Base-by-base conservation (phyloP, 2,888 invertebrate species). In the Arge pagana region DNA sequence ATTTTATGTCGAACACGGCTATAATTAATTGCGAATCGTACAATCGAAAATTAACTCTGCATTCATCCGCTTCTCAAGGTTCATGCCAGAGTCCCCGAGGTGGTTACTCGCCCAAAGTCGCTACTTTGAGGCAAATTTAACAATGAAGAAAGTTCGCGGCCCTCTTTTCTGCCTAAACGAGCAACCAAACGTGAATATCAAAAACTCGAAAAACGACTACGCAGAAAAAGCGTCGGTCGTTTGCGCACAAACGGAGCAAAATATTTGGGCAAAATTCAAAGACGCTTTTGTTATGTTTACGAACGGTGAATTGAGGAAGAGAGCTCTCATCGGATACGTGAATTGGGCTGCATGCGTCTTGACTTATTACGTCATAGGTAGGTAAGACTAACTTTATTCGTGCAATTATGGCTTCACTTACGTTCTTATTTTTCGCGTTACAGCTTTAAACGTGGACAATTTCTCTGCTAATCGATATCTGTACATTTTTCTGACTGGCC, bases 361-460 rank as follows among this genome's bases (percentile, higher is more conserved):
- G 10, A 62, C 65, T 6, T 71, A 71, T 28, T 71, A 70, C 18
- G 67, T 59, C 1, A 49, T 71, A 39, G 70, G 69, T 69, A 61
- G 52, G 70, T 70, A 59, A 54, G 33, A 24, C 6, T 10, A 23
- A 16, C 16, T 23, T 28, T 11, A 19, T 16, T 24, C 10, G 6
- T 11, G 24, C 26, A 28, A 28, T 4, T 28, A 3, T 2, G 5
- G n/a, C n/a, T n/a, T 31, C 10, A 30, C 16, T 3, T 15, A 2
- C 4, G 21, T 19, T 19, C 3, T 13, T 4, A 15, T 31, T 11
- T 35, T 37, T 53, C 19, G 45, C 50, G 50, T 65, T 63, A 1
- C 60, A 82, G 81, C 82, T 18, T 58, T 82, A 11, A 82, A 82
- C 67, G 81, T 80, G 4, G 73, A 78, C 54, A 82, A 82, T 64